Conservation (phyloP, 1,140 invertebrate genomes). For the Cherax quadricarinatus region DNA sequence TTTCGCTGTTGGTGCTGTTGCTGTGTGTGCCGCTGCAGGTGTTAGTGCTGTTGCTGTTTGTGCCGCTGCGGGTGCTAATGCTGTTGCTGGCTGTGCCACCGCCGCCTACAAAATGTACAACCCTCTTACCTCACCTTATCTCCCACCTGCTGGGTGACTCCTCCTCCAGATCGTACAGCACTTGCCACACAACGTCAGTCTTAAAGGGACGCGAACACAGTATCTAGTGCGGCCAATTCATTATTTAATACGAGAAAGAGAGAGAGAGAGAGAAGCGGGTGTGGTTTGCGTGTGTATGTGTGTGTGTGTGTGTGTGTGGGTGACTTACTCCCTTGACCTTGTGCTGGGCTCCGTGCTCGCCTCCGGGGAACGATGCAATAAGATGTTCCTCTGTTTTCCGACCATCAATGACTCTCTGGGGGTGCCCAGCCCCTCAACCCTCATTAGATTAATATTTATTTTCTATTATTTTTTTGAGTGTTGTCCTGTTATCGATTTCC, state of each 20-base stretch:
- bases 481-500: not conserved
- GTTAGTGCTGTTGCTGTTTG: too few relatives aligned
- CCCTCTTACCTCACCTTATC: too few relatives aligned
- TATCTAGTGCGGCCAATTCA: not conserved
- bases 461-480: not conserved
- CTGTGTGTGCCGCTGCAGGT: too few relatives aligned
- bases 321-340: slow-evolving; percentile 27
- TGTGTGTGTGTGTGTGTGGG: slow-evolving; percentile 18
- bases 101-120: too few relatives aligned
- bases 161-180: too few relatives aligned
- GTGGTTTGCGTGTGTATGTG: not conserved
- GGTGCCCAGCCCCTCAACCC: not conserved
- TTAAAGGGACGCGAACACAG: not conserved
- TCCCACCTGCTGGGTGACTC: too few relatives aligned
- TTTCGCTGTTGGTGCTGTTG: too few relatives aligned
- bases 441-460: not conserved
- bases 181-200: too few relatives aligned
- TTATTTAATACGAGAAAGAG: not conserved
- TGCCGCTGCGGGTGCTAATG: too few relatives aligned
- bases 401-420: not conserved
- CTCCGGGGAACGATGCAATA: not conserved
- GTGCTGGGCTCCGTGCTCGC: slow-evolving; percentile 5
- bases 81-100: too few relatives aligned
- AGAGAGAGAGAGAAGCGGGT: not conserved
- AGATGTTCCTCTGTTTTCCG: not conserved